Evolutionary conservation across 2,797 vertebrate species (phyloP), one percentile per base, ranked within the genome.

Genomic region (Coreius guichenoti): DNA sequence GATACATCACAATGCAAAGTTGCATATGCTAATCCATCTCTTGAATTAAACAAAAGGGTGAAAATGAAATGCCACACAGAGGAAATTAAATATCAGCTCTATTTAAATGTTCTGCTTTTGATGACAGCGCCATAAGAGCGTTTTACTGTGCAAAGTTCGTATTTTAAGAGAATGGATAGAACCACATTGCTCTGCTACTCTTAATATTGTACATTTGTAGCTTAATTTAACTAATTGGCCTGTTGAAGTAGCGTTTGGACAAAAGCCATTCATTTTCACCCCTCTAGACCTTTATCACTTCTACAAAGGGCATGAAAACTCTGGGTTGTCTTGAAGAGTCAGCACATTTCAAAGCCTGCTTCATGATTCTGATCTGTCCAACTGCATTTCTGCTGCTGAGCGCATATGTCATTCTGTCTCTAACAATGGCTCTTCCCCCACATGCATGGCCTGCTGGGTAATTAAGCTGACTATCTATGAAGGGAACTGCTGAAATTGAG

Each of bases 391-490:
- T 80, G 82, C 72, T 77, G 51, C 56, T 67, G 54, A 61, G 47
- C 82, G 56, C 80, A 80, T 26, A 54, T 86, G 77, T 83, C 56
- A 72, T 58, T 83, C 7, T 47, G 67, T 69, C 75, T 73, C 68
- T 75, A 80, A 85, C 63, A 86, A 87, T 72, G 81, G 68, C 78
- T 65, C 68, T 73, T 31, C 81, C 89, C 84, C 80, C 80, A 83
- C 85, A 79, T 84, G 87, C 79, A 86, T 81, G 86, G 90, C 88
- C 90, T 90, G 85, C 89, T 91, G 90, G 86, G 89, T 92, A 92
- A 92, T 93, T 91, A 93, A 91, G 86, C 87, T 89, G 76, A 85
- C 87, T 90, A 81, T 88, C 84, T 90, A 88, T 90, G 84, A 88
- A 84, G 85, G 86, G 82, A 84, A 82, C 74, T 84, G 88, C 80